Base-by-base conservation (phyloP, 2,888 invertebrate genomes). In the Alentia gelatinosa region DNA sequence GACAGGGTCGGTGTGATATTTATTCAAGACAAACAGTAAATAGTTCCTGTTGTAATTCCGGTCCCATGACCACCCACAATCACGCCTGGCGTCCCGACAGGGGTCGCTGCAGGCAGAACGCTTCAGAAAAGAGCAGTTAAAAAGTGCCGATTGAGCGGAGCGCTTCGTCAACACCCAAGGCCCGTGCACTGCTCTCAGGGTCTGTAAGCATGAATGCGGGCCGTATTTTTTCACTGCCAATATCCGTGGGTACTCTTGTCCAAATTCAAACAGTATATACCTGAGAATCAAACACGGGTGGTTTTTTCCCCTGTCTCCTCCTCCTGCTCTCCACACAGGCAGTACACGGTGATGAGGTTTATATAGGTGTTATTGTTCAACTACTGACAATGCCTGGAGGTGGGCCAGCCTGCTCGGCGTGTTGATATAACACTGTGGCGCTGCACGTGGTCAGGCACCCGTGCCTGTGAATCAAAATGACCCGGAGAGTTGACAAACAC, bases 261-360 rank as follows among this genome's bases (percentile, higher is more conserved):
- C 68, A 68, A 68, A 68, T 68, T 68, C 68, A 68, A 68, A 68
- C 68, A 68, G 26, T 68, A 68, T 68, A 68, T 26, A 68, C 68
- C 30, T 68, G 68, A 68, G 68, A 30, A 68, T 68, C 68, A 68
- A 68, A 68, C 30, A 68, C n/a, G n/a, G n/a, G 68, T 26, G 30
- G n/a, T 68, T 68, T 68, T 68, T 68, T 12, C 30, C 19, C 56
- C 19, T 56, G 56, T 19, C n/a, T 56, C 56, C 47, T n/a, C n/a
- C 47, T 47, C 47, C 56, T 56, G n/a, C 68, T 15, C 68, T 30
- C 0, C 68, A 3, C 68, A n/a, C 68, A 68, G 23, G 30, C 68
- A 3, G n/a, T 68, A 68, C 5, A 68, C 12, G 12, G n/a, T 56
- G 33, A 68, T 68, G 68, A 68, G 68, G n/a, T 26, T 68, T 68